phyloP scores from a whole-genome alignment of 2,888 invertebrate genomes.

The Coelinius sp. region DNA sequence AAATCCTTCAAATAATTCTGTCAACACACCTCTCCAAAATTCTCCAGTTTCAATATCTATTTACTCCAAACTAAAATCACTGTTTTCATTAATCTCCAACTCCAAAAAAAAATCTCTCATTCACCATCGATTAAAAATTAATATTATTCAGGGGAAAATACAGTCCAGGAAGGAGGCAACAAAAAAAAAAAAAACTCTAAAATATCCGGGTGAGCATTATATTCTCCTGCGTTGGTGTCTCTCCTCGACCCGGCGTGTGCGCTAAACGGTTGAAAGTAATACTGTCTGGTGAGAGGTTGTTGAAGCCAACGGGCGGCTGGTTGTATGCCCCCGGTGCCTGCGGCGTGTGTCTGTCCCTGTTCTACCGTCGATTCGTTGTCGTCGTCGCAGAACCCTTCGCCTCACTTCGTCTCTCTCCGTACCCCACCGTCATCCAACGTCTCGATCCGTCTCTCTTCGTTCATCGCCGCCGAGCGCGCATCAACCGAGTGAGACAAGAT shows the following conservation, averaged over 20 bases:
- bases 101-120: not conserved
- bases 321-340: conserved; percentile 42
- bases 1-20: not conserved
- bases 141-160: not conserved
- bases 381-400: conserved; percentile 41
- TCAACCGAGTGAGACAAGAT: not conserved
- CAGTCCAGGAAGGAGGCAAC: not conserved
- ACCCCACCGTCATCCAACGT: conserved; percentile 40
- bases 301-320: conserved; percentile 56
- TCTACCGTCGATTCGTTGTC: conserved; percentile 45
- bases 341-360: conserved; percentile 42
- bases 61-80: not conserved
- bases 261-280: conserved; percentile 66
- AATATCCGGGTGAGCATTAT: conserved; percentile 14
- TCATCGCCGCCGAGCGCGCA: not conserved
- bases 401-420: conserved; percentile 30
- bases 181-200: conserved; percentile 7
- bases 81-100: not conserved
- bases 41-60: not conserved
- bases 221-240: conserved; percentile 20
- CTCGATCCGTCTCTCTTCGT: conserved; percentile 2
- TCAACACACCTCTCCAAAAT: not conserved
- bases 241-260: conserved; percentile 42
- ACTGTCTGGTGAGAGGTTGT: conserved; percentile 65
- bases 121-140: not conserved